phyloP scores from a whole-genome alignment of 1,140 invertebrate genomes.

The Drosophila miranda region DNA sequence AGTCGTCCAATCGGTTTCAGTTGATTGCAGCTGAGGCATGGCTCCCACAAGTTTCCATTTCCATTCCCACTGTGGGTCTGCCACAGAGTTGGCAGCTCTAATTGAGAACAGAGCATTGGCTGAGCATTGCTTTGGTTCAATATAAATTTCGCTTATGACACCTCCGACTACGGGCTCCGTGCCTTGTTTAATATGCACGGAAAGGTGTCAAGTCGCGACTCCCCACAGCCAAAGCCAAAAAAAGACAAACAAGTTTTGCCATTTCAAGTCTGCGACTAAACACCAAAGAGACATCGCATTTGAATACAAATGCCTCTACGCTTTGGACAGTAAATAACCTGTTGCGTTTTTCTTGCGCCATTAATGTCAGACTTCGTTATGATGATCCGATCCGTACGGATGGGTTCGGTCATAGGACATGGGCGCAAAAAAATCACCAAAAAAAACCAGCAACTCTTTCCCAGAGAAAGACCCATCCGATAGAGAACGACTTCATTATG shows the following conservation, averaged over 20 bases:
- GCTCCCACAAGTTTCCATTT: constrained; percentile 50
- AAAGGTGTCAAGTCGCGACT: constrained; percentile 46
- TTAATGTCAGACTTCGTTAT: constrained; percentile 64
- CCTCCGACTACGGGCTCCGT: constrained; percentile 18
- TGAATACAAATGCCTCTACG: constrained; percentile 37
- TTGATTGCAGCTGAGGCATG: constrained; percentile 26
- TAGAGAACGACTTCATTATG: constrained; percentile 47
- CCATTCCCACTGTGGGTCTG: constrained; percentile 41
- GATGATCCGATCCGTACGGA: constrained; percentile 33
- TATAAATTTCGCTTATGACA: constrained; percentile 60
- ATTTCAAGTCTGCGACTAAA: no score
- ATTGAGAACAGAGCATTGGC: constrained; percentile 2
- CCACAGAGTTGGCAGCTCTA: constrained; percentile 2
- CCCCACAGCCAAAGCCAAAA: neutral
- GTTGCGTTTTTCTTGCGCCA: constrained; percentile 56
- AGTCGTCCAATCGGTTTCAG: constrained; percentile 7
- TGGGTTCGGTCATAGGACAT: constrained; percentile 9
- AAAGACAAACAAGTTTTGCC: constrained; percentile 45
- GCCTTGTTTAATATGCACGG: constrained; percentile 52
- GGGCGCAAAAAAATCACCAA: constrained; percentile 2
- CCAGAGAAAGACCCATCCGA: no score
- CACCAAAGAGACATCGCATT: constrained; percentile 27
- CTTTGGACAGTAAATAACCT: constrained; percentile 56
- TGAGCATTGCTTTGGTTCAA: neutral
- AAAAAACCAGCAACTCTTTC: neutral